Conservation (phyloP, 2,888 invertebrate genomes). For the Xanthorhoe designata region DNA sequence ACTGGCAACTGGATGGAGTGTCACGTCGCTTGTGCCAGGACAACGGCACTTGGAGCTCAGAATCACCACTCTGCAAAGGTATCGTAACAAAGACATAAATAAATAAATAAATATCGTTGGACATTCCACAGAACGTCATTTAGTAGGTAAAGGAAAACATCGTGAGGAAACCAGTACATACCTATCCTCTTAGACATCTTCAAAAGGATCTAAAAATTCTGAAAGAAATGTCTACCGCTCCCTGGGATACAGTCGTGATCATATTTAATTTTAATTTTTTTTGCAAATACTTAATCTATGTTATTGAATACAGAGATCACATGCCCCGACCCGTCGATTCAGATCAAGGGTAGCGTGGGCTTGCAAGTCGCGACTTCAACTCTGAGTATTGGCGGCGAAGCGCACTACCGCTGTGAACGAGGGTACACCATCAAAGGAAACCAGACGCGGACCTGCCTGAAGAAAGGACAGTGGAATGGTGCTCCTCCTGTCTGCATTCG, state of each 20-base stretch:
- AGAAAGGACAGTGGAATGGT: slow-evolving; percentile 93
- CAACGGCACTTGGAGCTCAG: slow-evolving; percentile 96
- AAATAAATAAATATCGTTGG: neutral
- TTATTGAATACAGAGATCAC: slow-evolving; percentile 87
- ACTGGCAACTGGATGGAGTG: slow-evolving; percentile 93
- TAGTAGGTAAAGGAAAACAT: no score
- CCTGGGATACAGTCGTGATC: no score
- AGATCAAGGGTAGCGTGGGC: slow-evolving; percentile 81
- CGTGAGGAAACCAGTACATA: no score
- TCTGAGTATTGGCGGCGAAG: slow-evolving; percentile 91
- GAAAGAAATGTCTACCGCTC: no score
- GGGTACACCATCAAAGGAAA: slow-evolving; percentile 93
- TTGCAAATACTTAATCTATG: no score
- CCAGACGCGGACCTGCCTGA: slow-evolving; percentile 90
- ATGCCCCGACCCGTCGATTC: slow-evolving; percentile 89
- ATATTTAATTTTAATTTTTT: no score
- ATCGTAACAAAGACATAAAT: no score
- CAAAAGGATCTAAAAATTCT: no score
- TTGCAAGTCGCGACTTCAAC: slow-evolving; percentile 86
- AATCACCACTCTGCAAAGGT: slow-evolving; percentile 93
- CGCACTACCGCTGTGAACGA: slow-evolving; percentile 93
- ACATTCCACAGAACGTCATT: no score
- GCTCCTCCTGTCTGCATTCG: slow-evolving; percentile 92
- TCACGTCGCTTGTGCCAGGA: slow-evolving; percentile 93
- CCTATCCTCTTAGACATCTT: no score